Evolutionary conservation across 2,888 invertebrate species (phyloP).

Genomic region (Meghimatium bilineatum): DNA sequence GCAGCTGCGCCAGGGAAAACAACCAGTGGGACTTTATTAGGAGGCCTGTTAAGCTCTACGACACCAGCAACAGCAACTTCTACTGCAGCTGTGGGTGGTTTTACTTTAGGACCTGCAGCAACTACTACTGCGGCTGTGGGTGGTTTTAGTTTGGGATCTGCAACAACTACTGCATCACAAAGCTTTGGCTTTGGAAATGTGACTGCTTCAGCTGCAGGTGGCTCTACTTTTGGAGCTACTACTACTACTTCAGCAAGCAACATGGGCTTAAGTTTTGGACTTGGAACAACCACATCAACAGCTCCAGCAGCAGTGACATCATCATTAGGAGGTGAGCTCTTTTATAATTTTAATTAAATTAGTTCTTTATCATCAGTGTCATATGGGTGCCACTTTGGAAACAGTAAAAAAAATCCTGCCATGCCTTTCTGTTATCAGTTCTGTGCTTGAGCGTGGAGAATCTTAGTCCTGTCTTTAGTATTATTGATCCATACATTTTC

Average conservation of each 20-base stretch:
- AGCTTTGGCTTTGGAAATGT: constrained; percentile 23
- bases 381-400: no score
- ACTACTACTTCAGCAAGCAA: constrained; percentile 4
- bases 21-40: constrained; percentile 39
- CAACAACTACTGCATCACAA: constrained; percentile 21
- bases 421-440: no score
- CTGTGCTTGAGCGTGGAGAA: no score
- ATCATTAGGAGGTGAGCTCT: neutral
- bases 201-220: constrained; percentile 40
- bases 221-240: constrained; percentile 39
- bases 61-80: constrained; percentile 24
- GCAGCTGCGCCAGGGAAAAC: constrained; percentile 55
- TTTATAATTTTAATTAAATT: neutral
- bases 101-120: constrained; percentile 32
- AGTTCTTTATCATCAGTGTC: no score
- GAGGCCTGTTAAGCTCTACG: constrained; percentile 38
- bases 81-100: neutral
- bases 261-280: constrained; percentile 34
- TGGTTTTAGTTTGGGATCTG: constrained; percentile 32
- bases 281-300: neutral
- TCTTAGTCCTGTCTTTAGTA: no score
- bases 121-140: constrained; percentile 1
- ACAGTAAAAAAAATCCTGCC: no score
- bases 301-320: neutral
- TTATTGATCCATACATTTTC: no score